Evolutionary conservation across 2,888 invertebrate genomes (phyloP).

Genomic region (Zaprionus bogoriensis): DNA sequence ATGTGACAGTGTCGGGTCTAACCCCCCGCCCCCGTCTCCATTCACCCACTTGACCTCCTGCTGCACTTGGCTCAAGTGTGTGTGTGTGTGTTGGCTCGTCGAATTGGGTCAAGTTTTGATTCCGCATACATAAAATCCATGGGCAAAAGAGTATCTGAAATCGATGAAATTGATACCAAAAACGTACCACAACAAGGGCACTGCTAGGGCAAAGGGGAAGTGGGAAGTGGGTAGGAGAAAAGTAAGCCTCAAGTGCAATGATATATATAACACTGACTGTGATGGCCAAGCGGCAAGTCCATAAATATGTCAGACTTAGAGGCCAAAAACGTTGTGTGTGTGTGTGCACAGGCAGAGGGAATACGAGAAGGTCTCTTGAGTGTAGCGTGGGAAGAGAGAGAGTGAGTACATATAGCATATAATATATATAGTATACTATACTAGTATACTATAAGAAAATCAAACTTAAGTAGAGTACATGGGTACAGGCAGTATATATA

Average conservation of each 20-base stretch:
- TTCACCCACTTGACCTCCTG: conserved; percentile 47
- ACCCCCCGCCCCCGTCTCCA: not conserved
- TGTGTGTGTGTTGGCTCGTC: conserved; percentile 34
- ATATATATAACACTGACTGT: not conserved
- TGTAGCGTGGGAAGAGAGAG: not conserved
- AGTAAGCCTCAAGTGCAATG: conserved; percentile 44
- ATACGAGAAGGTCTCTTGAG: not conserved
- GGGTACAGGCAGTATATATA: no score
- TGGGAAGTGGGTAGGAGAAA: conserved; percentile 6
- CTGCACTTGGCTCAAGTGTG: conserved; percentile 17
- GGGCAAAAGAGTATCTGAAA: conserved; percentile 10
- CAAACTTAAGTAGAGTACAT: not conserved
- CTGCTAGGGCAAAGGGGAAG: not conserved
- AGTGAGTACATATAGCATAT: not conserved
- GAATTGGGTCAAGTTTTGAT: conserved; percentile 73
- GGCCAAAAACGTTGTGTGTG: not conserved
- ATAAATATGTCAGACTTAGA: conserved; percentile 26
- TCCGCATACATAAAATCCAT: conserved; percentile 49
- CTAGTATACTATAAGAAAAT: not conserved
- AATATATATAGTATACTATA: no score
- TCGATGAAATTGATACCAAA: not conserved
- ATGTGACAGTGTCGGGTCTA: conserved; percentile 26
- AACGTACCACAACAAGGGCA: no score
- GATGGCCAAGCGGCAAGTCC: conserved; percentile 29
- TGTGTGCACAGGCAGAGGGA: not conserved